These are phyloP conservation scores for Drosophila mettleri DNA, from an alignment of 2,888 invertebrate species.

Conservation along the genomic window DNA sequence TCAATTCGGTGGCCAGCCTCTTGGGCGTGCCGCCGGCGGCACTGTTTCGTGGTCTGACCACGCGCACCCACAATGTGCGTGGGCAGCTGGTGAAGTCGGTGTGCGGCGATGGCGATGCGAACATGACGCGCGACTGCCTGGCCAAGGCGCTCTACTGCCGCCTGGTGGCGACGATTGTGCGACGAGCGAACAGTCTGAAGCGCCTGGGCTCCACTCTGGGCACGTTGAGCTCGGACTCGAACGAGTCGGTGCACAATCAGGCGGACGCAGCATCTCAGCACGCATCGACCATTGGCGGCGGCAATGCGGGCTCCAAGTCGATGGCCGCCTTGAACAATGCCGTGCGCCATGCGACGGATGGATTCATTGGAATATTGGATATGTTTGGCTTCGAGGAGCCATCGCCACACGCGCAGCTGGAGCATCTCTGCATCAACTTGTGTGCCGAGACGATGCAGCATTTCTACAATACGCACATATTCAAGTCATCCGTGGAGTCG, in stretches of 20 bases:
- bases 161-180: slow-evolving; percentile 96
- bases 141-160: slow-evolving; percentile 97
- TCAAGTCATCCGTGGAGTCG: slow-evolving; percentile 96
- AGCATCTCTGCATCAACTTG: slow-evolving; percentile 97
- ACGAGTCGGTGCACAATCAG: slow-evolving; percentile 95
- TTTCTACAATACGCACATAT: slow-evolving; percentile 98
- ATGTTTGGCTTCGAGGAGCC: slow-evolving; percentile 99
- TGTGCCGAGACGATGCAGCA: slow-evolving; percentile 99
- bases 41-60: slow-evolving; percentile 91
- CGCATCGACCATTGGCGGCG: slow-evolving; percentile 91
- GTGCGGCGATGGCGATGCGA: slow-evolving; percentile 94
- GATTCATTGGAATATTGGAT: slow-evolving; percentile 97
- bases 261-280: slow-evolving; percentile 93
- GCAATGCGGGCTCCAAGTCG: slow-evolving; percentile 93
- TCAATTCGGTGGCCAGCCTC: slow-evolving; percentile 93
- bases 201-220: slow-evolving; percentile 92
- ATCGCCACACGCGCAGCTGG: slow-evolving; percentile 92
- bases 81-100: slow-evolving; percentile 92
- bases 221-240: slow-evolving; percentile 93
- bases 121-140: slow-evolving; percentile 94
- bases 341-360: slow-evolving; percentile 96
- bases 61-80: slow-evolving; percentile 91
- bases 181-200: slow-evolving; percentile 96
- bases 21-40: slow-evolving; percentile 87
- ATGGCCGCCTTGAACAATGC: slow-evolving; percentile 97